Conservation (phyloP, 2,888 invertebrate genomes). For the Trichopoda pennipes region DNA sequence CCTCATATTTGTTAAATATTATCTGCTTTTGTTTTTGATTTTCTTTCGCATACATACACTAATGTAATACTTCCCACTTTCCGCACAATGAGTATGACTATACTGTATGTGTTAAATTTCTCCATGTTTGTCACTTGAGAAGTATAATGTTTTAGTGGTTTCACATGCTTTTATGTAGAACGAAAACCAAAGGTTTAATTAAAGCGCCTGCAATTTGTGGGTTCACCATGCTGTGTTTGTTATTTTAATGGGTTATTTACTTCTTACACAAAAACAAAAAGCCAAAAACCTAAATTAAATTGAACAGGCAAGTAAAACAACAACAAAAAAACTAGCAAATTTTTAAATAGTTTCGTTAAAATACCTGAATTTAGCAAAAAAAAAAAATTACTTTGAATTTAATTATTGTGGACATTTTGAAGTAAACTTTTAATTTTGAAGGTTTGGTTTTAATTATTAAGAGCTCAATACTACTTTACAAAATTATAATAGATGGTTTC, state of each 20-base stretch:
- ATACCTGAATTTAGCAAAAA: neutral
- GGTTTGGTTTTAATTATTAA: neutral
- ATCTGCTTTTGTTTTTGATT: too few relatives aligned
- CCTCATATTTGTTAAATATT: too few relatives aligned
- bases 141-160: constrained; percentile 61
- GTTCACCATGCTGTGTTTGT: constrained; percentile 35
- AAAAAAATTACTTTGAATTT: neutral
- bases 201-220: constrained; percentile 66
- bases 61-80: too few relatives aligned
- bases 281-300: constrained; percentile 10
- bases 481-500: neutral
- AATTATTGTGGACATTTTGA: neutral
- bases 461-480: neutral
- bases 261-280: constrained; percentile 1
- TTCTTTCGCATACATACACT: too few relatives aligned
- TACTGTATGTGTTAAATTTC: too few relatives aligned
- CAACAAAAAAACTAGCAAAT: neutral
- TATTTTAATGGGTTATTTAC: constrained; percentile 29
- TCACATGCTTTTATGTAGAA: constrained; percentile 55
- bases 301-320: neutral
- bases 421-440: too few relatives aligned
- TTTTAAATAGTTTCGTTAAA: neutral
- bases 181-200: constrained; percentile 61
- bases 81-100: neutral
- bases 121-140: constrained; percentile 59